Conservation (phyloP, 2,888 invertebrate species). For the Diploptera punctata region DNA sequence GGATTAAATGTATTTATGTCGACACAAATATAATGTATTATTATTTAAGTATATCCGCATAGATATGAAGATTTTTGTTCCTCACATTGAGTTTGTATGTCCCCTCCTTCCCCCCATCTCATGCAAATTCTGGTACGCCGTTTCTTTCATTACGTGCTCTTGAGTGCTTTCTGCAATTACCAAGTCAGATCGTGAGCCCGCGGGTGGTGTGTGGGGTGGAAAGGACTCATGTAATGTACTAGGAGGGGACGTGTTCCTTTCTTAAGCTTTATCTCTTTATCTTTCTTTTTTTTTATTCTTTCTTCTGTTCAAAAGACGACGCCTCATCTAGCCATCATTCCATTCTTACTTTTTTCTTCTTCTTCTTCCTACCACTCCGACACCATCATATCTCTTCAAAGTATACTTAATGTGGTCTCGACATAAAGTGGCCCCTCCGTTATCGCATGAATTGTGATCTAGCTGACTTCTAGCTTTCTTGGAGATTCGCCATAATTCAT, state of each 20-base stretch:
- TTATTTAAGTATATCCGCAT: too few species aligned
- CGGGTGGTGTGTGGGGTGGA: neutral
- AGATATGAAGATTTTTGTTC: too few species aligned
- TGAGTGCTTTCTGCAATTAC: slow-evolving; percentile 34
- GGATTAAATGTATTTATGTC: too few species aligned
- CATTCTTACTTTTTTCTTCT: neutral
- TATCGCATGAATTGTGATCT: too few species aligned
- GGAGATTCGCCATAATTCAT: too few species aligned
- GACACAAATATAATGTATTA: too few species aligned
- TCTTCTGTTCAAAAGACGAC: neutral
- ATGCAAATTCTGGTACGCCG: slow-evolving; percentile 27
- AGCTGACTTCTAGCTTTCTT: too few species aligned
- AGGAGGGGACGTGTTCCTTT: neutral
- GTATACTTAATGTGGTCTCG: too few species aligned
- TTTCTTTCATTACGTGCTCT: slow-evolving; percentile 28
- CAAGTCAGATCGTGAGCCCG: slow-evolving; percentile 28
- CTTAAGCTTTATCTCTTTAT: slow-evolving; percentile 17
- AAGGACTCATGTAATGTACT: neutral
- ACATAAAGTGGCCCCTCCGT: too few species aligned
- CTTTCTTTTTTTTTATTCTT: neutral
- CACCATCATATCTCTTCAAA: too few species aligned
- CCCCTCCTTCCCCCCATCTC: slow-evolving; percentile 6
- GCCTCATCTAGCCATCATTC: neutral
- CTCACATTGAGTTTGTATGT: too few species aligned
- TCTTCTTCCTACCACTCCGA: too few species aligned